Percentiles rank a stretch among this genome's conserved stretches.
phyloP scores from a whole-genome alignment of 35 echinoderm and acorn worm genomes.

The Diadema setosum region DNA sequence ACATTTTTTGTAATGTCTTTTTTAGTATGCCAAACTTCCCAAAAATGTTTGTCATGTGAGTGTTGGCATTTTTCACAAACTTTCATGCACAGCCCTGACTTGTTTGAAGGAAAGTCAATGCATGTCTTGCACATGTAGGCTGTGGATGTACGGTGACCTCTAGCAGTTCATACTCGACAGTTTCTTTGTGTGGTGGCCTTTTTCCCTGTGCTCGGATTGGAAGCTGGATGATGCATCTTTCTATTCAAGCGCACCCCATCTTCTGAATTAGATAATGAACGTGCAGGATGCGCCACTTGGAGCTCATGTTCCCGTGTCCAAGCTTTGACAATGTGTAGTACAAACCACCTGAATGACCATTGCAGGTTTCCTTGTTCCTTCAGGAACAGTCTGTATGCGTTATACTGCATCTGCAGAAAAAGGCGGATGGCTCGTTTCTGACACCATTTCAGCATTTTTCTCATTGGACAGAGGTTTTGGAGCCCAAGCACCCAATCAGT shows the following conservation, averaged over 20 bases:
- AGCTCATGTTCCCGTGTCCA: background rate
- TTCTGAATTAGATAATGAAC: background rate
- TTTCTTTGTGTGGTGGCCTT: background rate
- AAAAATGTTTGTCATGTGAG: background rate
- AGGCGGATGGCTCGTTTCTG: background rate
- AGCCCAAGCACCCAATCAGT: background rate
- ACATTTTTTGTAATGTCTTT: background rate
- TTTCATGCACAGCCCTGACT: background rate
- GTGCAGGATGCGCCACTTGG: background rate
- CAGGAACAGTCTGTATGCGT: background rate
- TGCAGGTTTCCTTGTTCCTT: background rate
- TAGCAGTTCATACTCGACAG: background rate
- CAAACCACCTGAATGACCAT: background rate
- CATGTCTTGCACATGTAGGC: background rate
- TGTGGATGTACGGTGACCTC: background rate
- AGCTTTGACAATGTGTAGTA: background rate
- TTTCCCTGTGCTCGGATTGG: background rate
- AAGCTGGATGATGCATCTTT: background rate
- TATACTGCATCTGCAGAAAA: background rate
- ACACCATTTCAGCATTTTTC: background rate
- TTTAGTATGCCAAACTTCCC: background rate
- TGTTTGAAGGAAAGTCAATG: background rate
- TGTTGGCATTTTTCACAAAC: background rate
- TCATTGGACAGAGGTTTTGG: background rate
- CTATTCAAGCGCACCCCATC: background rate